Conservation (phyloP, 2,797 vertebrate species). For the Triplophysa bombifrons region DNA sequence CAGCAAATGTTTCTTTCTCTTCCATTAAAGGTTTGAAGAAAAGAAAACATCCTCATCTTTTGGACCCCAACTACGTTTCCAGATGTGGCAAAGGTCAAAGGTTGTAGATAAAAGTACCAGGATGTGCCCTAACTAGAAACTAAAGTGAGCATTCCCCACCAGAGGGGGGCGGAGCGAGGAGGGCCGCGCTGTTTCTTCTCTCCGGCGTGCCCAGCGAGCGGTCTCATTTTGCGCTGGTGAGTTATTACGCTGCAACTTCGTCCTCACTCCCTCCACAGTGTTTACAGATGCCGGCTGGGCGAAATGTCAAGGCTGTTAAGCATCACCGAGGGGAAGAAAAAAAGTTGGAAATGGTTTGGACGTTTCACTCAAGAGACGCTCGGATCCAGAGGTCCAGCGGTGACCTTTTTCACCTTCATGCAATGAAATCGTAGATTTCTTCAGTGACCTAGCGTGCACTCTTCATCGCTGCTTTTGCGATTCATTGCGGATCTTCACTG, state of each 20-base stretch:
- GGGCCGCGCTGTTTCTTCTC: conserved; percentile 81
- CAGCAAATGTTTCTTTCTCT: conserved; percentile 62
- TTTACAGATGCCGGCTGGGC: conserved; percentile 75
- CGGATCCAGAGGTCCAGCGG: conserved; percentile 22
- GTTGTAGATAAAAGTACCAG: conserved; percentile 96
- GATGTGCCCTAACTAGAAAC: conserved; percentile 82
- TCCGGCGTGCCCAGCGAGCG: conserved; percentile 80
- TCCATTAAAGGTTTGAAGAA: conserved; percentile 79
- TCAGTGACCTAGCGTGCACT: neutral
- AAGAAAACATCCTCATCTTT: conserved; percentile 88
- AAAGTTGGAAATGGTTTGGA: conserved; percentile 67
- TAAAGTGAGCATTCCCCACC: conserved; percentile 83
- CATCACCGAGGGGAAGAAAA: conserved; percentile 66
- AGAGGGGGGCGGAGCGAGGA: conserved; percentile 78
- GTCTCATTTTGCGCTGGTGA: conserved; percentile 82
- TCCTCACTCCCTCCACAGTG: conserved; percentile 73
- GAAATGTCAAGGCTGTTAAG: conserved; percentile 77
- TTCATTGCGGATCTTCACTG: conserved; percentile 56
- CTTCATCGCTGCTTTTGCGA: conserved; percentile 28
- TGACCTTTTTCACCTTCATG: conserved; percentile 48
- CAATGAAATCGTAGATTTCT: conserved; percentile 19
- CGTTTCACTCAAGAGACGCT: conserved; percentile 52
- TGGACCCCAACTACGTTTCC: conserved; percentile 89
- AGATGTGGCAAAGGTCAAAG: conserved; percentile 92
- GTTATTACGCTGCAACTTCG: conserved; percentile 81